Evolutionary conservation across 1,140 invertebrate genomes (phyloP), one percentile per base, ranked within the genome.

Genomic region (Drosophila tani): DNA sequence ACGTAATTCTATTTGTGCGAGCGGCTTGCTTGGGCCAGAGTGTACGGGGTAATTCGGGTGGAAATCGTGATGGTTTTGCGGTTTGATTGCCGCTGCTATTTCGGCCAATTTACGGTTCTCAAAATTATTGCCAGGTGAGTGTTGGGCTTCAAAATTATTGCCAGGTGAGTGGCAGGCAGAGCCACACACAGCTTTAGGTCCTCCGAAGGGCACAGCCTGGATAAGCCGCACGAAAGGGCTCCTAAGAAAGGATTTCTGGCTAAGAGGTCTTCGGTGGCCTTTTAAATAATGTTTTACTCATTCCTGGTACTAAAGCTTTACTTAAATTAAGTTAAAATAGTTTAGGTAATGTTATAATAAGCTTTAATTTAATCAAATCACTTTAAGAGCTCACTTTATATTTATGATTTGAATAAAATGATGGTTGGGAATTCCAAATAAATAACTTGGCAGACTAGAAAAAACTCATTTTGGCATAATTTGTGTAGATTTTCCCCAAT

Each of bases 1-100:
- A 75, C 78, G 73, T 78, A 81, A 81, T 84, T 84, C 60, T 68
- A 81, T 58, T 67, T 62, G 53, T 58, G 43, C 47, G 35, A 59
- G 24, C 64, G 11, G 40, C 51, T 8, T 46, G 29, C 24, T 12
- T 14, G 15, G 32, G 32, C 17, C 32, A 8, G 45, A 55, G 11
- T 11, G 40, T 40, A 40, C 7, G n/a, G 41, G 9, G n/a, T 45
- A 67, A 58, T 74, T 43, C 53, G 21, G 62, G 49, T n/a, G 41
- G 46, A 63, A 67, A 74, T 74, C 58, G 41, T 74, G 59, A 56
- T 63, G 50, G 59, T 62, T 81, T 62, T 65, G 75, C 58, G 58
- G 69, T 74, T 58, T 67, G 50, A 50, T 66, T 63, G 57, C 46
- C 51, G 51, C 27, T 40, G n/a, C 27, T 57, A 59, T 60, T 66